Conservation (phyloP, 2,888 invertebrate genomes). For the Aelia acuminata region DNA sequence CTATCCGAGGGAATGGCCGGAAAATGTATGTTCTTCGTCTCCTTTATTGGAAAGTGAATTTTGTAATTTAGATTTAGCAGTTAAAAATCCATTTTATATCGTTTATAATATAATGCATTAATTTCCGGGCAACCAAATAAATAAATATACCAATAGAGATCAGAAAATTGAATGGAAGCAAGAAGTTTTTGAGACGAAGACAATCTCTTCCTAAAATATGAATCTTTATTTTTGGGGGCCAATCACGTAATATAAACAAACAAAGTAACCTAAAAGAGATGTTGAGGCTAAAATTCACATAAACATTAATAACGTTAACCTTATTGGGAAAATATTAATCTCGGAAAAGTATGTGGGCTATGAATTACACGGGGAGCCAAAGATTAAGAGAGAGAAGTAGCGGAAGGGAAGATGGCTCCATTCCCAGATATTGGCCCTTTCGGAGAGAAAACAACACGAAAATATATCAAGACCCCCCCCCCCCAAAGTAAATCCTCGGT, state of each 20-base stretch:
- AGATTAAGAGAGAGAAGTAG: neutral
- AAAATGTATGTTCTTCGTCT: too few relatives aligned
- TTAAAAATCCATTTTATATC: too few relatives aligned
- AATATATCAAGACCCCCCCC: slow-evolving; percentile 4
- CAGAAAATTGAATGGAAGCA: too few relatives aligned
- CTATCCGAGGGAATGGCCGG: too few relatives aligned
- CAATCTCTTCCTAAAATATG: neutral
- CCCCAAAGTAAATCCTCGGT: slow-evolving; percentile 19
- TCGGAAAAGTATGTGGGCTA: neutral
- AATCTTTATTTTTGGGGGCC: neutral
- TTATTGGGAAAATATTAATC: slow-evolving; percentile 8
- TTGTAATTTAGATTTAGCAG: too few relatives aligned
- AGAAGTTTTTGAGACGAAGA: too few relatives aligned
- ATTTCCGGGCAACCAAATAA: too few relatives aligned
- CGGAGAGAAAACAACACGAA: slow-evolving; percentile 39
- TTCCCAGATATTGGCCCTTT: neutral
- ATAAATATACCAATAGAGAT: too few relatives aligned
- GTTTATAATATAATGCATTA: too few relatives aligned
- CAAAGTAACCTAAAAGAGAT: neutral
- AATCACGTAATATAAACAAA: neutral
- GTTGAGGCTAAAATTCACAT: neutral
- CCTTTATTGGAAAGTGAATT: too few relatives aligned
- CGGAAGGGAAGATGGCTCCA: neutral
- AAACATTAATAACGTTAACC: slow-evolving; percentile 15
- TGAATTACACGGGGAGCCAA: neutral